phyloP scores from a whole-genome alignment of 2,113 vertebrate genomes.

The Salvelinus namaycush region DNA sequence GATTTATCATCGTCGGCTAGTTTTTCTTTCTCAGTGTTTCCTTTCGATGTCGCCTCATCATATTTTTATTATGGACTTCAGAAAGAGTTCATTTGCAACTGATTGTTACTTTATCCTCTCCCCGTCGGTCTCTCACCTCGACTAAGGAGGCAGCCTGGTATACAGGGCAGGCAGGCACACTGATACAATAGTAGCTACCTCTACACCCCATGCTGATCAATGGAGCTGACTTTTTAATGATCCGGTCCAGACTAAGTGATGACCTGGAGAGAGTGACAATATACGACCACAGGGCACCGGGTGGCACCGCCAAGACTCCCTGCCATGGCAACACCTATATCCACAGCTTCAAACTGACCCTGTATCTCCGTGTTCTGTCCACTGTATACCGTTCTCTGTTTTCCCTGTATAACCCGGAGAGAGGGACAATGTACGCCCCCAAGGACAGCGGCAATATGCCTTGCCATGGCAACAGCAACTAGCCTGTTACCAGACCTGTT shows the following conservation, averaged over 20 bases:
- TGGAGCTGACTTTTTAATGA: too few species aligned
- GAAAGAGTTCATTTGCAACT: constrained; percentile 8
- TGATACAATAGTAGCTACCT: too few species aligned
- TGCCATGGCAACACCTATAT: background rate
- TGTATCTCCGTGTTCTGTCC: background rate
- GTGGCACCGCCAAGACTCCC: background rate
- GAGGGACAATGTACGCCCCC: background rate
- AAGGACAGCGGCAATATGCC: background rate
- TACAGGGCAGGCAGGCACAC: too few species aligned
- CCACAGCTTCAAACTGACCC: background rate
- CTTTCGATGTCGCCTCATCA: constrained; percentile 42
- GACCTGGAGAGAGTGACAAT: constrained; percentile 50
- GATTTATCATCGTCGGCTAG: background rate
- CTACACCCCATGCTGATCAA: too few species aligned
- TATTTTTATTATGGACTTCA: constrained; percentile 33
- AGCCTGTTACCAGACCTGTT: background rate
- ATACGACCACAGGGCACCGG: background rate
- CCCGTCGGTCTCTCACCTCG: background rate
- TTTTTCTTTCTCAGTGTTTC: constrained; percentile 48
- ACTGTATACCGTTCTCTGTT: background rate
- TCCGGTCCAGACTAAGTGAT: constrained; percentile 36
- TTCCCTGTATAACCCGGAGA: constrained; percentile 71
- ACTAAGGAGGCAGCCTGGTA: background rate
- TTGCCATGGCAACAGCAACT: background rate
- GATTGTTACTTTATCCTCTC: constrained; percentile 30